Conservation (phyloP, 2,113 vertebrate genomes). For the Ondatra zibethicus region DNA sequence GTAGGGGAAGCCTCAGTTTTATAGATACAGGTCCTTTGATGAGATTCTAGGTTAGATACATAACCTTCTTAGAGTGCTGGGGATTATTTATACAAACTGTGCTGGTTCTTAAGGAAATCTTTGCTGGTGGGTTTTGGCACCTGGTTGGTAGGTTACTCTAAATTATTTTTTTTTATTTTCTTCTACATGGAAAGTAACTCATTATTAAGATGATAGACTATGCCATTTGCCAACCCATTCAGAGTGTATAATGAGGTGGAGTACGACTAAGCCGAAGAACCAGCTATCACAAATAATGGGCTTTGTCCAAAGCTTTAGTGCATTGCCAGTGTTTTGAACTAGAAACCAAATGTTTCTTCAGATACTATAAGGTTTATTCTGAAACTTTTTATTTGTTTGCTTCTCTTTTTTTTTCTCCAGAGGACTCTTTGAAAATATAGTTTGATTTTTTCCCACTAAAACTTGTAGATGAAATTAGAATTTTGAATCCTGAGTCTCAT, state of each 20-base stretch:
- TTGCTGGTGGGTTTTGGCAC: conserved; percentile 72
- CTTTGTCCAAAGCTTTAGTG: conserved; percentile 55
- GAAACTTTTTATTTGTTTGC: conserved; percentile 50
- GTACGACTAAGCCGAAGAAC: conserved; percentile 65
- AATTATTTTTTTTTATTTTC: conserved; percentile 67
- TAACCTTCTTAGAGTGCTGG: not conserved
- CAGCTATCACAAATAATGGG: conserved; percentile 27
- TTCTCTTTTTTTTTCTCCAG: conserved; percentile 58
- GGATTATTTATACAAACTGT: conserved; percentile 71
- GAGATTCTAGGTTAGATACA: conserved; percentile 59
- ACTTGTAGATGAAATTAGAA: conserved; percentile 15
- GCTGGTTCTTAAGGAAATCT: conserved; percentile 63
- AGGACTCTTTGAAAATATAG: conserved; percentile 1
- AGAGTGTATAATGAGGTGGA: conserved; percentile 77
- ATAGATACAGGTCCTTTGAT: conserved; percentile 57
- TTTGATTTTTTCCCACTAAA: not conserved
- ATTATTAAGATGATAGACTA: conserved; percentile 72
- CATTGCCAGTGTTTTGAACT: conserved; percentile 17
- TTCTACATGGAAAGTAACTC: conserved; percentile 77
- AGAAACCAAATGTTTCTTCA: conserved; percentile 74
- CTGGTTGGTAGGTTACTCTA: conserved; percentile 60
- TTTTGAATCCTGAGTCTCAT: conserved; percentile 25
- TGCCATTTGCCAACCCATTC: conserved; percentile 73
- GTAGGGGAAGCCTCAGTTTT: not conserved
- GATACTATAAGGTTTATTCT: conserved; percentile 58